Evolutionary conservation across 2,888 invertebrate genomes (phyloP).

Genomic region (Nemurella pictetii): DNA sequence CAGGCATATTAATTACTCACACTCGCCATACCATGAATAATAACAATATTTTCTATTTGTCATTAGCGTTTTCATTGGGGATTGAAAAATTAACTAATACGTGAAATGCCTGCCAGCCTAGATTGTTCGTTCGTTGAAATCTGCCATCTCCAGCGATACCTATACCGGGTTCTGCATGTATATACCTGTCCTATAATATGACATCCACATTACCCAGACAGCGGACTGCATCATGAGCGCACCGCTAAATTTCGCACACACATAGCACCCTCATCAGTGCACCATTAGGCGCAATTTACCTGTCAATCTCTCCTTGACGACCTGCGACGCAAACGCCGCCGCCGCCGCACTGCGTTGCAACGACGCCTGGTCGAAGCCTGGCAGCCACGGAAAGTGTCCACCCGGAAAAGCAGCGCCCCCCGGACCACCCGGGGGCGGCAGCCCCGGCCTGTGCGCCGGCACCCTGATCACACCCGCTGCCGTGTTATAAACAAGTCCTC

Average conservation of each 20-base stretch:
- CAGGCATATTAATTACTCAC: too few species aligned
- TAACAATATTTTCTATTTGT: too few species aligned
- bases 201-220: neutral
- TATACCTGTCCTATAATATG: too few species aligned
- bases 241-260: constrained; percentile 16
- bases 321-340: constrained; percentile 78
- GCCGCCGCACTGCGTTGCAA: constrained; percentile 47
- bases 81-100: too few species aligned
- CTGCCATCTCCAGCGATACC: too few species aligned
- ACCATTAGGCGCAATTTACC: too few species aligned
- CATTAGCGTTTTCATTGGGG: too few species aligned
- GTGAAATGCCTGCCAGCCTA: too few species aligned
- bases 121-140: too few species aligned
- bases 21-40: too few species aligned
- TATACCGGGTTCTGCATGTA: too few species aligned
- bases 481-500: constrained; percentile 41
- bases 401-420: constrained; percentile 54
- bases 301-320: constrained; percentile 80
- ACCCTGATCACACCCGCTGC: constrained; percentile 50
- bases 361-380: constrained; percentile 62
- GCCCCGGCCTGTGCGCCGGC: constrained; percentile 71
- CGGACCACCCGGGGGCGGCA: constrained; percentile 59
- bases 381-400: constrained; percentile 54
- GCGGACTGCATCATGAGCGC: neutral
- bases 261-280: neutral